Evolutionary conservation across 2,113 vertebrate species (phyloP).

Genomic region (Haplochromis burtoni): DNA sequence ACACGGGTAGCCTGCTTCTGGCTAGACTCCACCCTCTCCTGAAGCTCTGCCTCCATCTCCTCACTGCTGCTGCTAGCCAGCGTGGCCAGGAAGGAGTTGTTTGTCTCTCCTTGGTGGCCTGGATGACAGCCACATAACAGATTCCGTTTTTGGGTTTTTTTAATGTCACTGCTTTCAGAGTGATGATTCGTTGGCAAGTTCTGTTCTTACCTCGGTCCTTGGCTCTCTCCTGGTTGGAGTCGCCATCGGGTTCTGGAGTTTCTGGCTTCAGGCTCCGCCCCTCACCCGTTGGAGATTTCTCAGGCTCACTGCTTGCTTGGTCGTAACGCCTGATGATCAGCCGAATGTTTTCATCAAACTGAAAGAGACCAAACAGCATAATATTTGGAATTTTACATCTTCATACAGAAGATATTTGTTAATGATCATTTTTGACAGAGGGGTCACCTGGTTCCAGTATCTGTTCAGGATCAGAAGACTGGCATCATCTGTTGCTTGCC

Average conservation of each 20-base stretch:
- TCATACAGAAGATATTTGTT: neutral
- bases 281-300: conserved; percentile 74
- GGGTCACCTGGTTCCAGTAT: conserved; percentile 92
- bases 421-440: neutral
- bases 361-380: neutral
- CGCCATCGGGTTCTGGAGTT: conserved; percentile 88
- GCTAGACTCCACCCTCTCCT: conserved; percentile 89
- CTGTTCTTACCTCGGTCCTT: conserved; percentile 57
- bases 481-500: conserved; percentile 93
- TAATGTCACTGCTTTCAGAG: neutral
- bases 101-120: conserved; percentile 78
- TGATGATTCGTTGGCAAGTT: neutral
- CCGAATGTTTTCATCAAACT: conserved; percentile 92
- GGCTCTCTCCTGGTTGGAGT: conserved; percentile 91
- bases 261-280: conserved; percentile 75
- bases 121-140: neutral
- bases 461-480: conserved; percentile 92
- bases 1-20: conserved; percentile 81
- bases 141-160: neutral
- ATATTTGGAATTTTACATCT: neutral
- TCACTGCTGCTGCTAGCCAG: conserved; percentile 94
- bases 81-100: conserved; percentile 89
- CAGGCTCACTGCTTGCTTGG: conserved; percentile 74
- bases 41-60: conserved; percentile 92
- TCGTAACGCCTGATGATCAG: conserved; percentile 84